phyloP scores from a whole-genome alignment of 2,888 invertebrate genomes.

The Teinopalpus imperialis region DNA sequence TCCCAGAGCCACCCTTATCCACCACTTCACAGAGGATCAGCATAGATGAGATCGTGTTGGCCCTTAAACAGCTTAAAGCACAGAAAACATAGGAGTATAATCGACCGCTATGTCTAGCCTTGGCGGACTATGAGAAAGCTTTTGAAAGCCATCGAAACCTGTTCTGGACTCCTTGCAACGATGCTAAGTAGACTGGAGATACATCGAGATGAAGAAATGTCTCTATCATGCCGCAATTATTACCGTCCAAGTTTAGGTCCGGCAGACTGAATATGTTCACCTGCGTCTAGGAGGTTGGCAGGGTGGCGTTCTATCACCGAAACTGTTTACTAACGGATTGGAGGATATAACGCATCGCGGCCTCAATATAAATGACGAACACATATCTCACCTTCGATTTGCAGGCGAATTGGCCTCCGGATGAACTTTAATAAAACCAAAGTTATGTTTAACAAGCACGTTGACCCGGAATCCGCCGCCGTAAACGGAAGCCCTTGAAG shows the following conservation, averaged over 20 bases:
- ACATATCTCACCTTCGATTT: too few species aligned
- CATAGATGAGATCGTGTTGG: neutral
- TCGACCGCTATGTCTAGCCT: constrained; percentile 6
- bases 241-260: neutral
- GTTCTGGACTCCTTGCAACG: constrained; percentile 28
- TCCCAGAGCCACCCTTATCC: constrained; percentile 15
- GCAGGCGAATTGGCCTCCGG: too few species aligned
- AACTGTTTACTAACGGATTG: too few species aligned
- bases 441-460: too few species aligned
- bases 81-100: constrained; percentile 9
- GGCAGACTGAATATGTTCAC: neutral
- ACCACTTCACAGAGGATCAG: constrained; percentile 11
- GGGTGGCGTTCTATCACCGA: too few species aligned
- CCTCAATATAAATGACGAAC: too few species aligned
- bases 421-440: too few species aligned
- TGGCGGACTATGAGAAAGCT: constrained; percentile 21
- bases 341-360: too few species aligned
- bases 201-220: constrained; percentile 20
- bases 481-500: too few species aligned
- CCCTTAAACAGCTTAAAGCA: constrained; percentile 2
- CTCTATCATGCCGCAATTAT: neutral
- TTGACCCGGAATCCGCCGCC: too few species aligned
- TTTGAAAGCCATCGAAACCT: too few species aligned
- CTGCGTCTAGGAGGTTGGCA: too few species aligned
- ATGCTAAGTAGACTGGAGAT: constrained; percentile 25